Percentiles rank a stretch among this genome's conserved stretches.
These are phyloP conservation scores for Dipus sagitta DNA, from an alignment of 2,797 vertebrate genomes.

Conservation along the genomic window DNA sequence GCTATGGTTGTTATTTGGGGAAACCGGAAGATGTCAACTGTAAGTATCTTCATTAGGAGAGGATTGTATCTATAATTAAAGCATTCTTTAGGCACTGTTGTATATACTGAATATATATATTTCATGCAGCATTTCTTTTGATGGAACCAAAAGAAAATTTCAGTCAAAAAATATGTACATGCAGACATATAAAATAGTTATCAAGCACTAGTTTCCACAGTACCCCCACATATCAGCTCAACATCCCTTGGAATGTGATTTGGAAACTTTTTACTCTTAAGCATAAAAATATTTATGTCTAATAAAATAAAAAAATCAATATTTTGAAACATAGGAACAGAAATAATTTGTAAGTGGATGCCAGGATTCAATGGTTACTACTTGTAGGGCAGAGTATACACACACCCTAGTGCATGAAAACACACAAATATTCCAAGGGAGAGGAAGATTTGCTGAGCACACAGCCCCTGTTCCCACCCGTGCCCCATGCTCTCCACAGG, in stretches of 20 bases:
- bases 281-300: conserved; percentile 42
- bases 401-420: conserved; percentile 42
- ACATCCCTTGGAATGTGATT: conserved; percentile 73
- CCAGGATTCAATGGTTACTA: conserved; percentile 59
- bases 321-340: conserved; percentile 45
- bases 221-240: conserved; percentile 42
- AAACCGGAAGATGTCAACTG: conserved; percentile 21
- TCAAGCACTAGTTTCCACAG: conserved; percentile 20
- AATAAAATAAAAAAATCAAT: conserved; percentile 57
- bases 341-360: conserved; percentile 57
- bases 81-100: conserved; percentile 27
- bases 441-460: conserved; percentile 55
- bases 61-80: conserved; percentile 1
- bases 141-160: conserved; percentile 72
- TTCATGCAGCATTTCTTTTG: conserved; percentile 78
- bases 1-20: conserved; percentile 11
- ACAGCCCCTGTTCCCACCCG: neutral
- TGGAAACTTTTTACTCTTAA: conserved; percentile 54
- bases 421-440: conserved; percentile 59
- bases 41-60: conserved; percentile 28
- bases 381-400: neutral
- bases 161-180: conserved; percentile 26
- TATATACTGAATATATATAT: neutral
- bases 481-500: conserved; percentile 63
- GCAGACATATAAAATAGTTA: conserved; percentile 41